Conservation (phyloP, 1,140 invertebrate species). For the Coelopa frigida region DNA sequence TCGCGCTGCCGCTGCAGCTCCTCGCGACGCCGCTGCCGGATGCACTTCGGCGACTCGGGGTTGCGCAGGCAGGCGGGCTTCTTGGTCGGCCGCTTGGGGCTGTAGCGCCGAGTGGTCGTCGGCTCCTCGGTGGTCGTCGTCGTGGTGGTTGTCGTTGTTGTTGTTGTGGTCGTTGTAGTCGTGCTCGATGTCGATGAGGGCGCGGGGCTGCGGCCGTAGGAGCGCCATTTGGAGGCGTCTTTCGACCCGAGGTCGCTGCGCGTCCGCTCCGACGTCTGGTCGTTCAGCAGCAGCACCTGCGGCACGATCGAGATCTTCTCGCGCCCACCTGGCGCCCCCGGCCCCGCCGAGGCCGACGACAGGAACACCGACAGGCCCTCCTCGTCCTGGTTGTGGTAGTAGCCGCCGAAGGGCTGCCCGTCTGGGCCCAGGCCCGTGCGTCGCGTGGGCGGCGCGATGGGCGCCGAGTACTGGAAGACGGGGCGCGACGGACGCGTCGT, state of each 20-base stretch:
- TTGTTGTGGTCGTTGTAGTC: slow-evolving; percentile 13
- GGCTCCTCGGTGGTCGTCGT: slow-evolving; percentile 16
- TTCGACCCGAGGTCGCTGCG: slow-evolving; percentile 1
- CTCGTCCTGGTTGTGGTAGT: slow-evolving; percentile 28
- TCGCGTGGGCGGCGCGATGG: slow-evolving; percentile 31
- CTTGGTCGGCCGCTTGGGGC: slow-evolving; percentile 24
- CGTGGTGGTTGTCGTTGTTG: slow-evolving; percentile 5
- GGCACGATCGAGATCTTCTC: slow-evolving; percentile 24
- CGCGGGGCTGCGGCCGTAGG: no score
- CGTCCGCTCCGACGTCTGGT: slow-evolving; percentile 19
- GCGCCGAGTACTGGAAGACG: slow-evolving; percentile 32
- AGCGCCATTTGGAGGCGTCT: slow-evolving; percentile 3
- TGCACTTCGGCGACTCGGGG: slow-evolving; percentile 32
- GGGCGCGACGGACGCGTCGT: slow-evolving; percentile 27
- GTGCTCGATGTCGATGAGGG: slow-evolving; percentile 5
- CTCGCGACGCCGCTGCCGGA: slow-evolving; percentile 30
- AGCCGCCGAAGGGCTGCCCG: slow-evolving; percentile 26
- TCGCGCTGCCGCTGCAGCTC: slow-evolving; percentile 33
- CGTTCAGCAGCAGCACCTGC: slow-evolving; percentile 33
- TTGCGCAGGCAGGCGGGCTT: slow-evolving; percentile 31
- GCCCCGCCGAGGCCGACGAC: slow-evolving; percentile 8
- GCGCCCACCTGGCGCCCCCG: slow-evolving; percentile 10
- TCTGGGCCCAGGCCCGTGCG: slow-evolving; percentile 21
- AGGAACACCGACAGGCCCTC: slow-evolving; percentile 16
- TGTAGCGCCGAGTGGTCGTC: slow-evolving; percentile 12